Base-by-base conservation (phyloP, 1,140 invertebrate genomes). In the Oryctes rhinoceros region DNA sequence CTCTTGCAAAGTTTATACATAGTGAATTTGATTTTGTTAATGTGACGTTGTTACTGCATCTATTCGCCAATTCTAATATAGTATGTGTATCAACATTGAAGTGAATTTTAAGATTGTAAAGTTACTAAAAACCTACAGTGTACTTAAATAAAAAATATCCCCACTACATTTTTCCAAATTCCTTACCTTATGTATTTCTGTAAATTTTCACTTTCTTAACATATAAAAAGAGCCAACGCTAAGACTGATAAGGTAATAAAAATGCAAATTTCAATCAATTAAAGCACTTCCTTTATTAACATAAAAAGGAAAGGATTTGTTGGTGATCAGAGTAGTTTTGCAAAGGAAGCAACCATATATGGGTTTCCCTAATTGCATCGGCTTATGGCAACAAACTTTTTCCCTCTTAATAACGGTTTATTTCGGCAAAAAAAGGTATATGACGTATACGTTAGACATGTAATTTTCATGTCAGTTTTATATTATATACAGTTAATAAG, bases 301-400 rank as follows among this genome's bases (percentile, higher is more conserved):
- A 59, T 59, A 59, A 44, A 44, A 59, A 59, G 53, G 53, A 59
- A 59, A 59, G 53, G 53, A 59, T 59, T 44, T 59, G 53, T 18
- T 15, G 53, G 18, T 59, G 18, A 18, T 59, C 15, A 59, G 18
- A 59, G 18, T 59, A 59, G 53, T 59, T 53, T 59, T 59, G 53
- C 53, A 59, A 59, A 59, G 53, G 53, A 59, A 59, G 53, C 53
- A 18, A 59, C 53, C 53, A 3, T 59, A 59, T 59, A 59, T 59
- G 53, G 49, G 18, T 59, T 59, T 59, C 2, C n/a, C 15, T 59
- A 59, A 59, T 59, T 59, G 53, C 53, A 15, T 59, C 53, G 15
- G 53, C 15, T 59, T 59, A 59, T 59, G 18, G 15, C 18, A 18
- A 59, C 53, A 15, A 59, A 18, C 53, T 18, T 6, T 59, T n/a